These are phyloP conservation scores for Ophioninae sp. DNA, from an alignment of 2,888 invertebrate species.

Conservation along the genomic window DNA sequence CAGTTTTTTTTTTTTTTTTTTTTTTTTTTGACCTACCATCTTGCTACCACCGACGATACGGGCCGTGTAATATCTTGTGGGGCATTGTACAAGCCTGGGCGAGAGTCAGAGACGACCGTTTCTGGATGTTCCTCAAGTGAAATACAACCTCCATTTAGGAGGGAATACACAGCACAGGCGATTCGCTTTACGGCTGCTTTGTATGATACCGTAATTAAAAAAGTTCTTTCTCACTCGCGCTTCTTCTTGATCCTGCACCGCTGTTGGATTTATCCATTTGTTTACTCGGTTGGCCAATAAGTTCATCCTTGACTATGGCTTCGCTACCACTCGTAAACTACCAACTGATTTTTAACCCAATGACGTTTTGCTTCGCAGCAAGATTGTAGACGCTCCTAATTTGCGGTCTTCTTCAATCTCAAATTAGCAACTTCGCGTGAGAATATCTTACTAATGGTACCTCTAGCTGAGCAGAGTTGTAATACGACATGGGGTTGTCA, in stretches of 20 bases:
- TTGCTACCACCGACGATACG: constrained; percentile 41
- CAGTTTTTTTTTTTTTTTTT: constrained; percentile 30
- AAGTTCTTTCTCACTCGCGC: neutral
- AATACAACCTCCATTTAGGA: constrained; percentile 2
- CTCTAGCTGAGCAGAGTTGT: no score
- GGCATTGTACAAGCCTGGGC: constrained; percentile 38
- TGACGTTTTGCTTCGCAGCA: constrained; percentile 1
- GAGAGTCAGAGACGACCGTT: constrained; percentile 18
- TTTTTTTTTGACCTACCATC: neutral
- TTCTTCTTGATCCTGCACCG: neutral
- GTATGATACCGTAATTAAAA: constrained; percentile 48
- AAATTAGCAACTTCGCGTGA: constrained; percentile 14
- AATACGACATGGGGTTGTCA: no score
- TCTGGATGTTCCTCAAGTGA: constrained; percentile 22
- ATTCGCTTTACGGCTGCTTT: constrained; percentile 36
- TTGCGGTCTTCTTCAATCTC: no score
- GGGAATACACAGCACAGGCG: constrained; percentile 6
- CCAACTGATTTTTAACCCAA: constrained; percentile 13
- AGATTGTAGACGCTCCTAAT: neutral
- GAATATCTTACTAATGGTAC: no score
- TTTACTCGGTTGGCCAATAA: neutral
- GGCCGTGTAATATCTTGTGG: constrained; percentile 50
- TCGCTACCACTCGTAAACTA: constrained; percentile 1
- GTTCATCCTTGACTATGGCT: neutral
- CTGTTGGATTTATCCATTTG: neutral